These are phyloP conservation scores for Todiramphus chloris DNA, from an alignment of 2,113 vertebrate species.

Conservation along the genomic window DNA sequence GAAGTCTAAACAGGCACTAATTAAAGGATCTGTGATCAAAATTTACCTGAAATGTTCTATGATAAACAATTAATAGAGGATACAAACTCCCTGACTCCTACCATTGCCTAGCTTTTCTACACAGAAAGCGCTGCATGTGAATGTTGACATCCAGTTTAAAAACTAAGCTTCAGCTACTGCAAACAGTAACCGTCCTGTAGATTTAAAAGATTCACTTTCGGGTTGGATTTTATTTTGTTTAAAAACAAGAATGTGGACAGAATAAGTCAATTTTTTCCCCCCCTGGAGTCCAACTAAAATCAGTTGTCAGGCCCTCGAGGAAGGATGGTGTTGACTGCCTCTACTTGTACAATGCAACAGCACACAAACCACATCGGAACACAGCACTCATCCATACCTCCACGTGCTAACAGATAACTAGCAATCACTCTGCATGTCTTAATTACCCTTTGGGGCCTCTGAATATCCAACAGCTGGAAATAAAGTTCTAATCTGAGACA, in stretches of 20 bases:
- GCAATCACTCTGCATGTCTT: background rate
- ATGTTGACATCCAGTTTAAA: background rate
- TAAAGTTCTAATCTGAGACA: background rate
- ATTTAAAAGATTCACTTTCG: background rate
- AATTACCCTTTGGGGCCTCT: background rate
- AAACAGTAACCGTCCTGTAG: background rate
- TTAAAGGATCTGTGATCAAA: background rate
- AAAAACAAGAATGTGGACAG: background rate
- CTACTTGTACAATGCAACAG: background rate
- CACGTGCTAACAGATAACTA: background rate
- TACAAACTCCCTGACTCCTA: background rate
- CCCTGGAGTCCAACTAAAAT: background rate
- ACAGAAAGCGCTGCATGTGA: background rate
- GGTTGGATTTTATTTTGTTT: background rate
- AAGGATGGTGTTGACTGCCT: background rate
- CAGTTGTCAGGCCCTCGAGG: background rate
- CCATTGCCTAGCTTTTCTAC: background rate
- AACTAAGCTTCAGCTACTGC: background rate
- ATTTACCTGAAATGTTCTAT: background rate
- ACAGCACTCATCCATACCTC: background rate
- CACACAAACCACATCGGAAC: background rate
- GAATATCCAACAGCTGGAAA: slow-evolving; percentile 20
- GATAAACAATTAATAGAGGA: background rate
- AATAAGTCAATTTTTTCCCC: background rate
- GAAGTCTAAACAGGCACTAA: background rate